Conservation (phyloP, 2,888 invertebrate species). For the Gastrophysa polygoni region DNA sequence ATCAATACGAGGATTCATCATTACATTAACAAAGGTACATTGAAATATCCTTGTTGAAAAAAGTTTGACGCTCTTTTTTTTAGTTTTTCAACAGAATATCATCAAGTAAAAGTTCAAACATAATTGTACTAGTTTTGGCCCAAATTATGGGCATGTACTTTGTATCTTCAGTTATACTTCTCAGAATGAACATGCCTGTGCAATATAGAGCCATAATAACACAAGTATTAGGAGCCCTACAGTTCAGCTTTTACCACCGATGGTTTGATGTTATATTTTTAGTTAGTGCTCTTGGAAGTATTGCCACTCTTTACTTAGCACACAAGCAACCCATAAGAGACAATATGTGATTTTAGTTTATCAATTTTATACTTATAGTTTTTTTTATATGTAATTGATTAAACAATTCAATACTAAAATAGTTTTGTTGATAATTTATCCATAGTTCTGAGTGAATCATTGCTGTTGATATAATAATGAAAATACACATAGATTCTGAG, state of each 20-base stretch:
- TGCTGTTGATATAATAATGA: too few relatives aligned
- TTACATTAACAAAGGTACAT: constrained; percentile 93
- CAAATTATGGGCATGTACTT: constrained; percentile 99
- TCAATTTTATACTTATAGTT: background rate
- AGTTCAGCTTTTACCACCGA: constrained; percentile 98
- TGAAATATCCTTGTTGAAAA: background rate
- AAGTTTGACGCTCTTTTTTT: constrained; percentile 52
- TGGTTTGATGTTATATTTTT: constrained; percentile 99
- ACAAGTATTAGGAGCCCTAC: constrained; percentile 92
- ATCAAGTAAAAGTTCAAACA: constrained; percentile 97
- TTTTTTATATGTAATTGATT: background rate
- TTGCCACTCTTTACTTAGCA: constrained; percentile 93
- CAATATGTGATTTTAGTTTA: constrained; percentile 38
- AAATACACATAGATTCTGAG: too few relatives aligned
- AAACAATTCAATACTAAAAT: too few relatives aligned
- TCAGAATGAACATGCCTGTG: constrained; percentile 99
- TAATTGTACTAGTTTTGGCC: constrained; percentile 94
- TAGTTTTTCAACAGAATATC: constrained; percentile 99
- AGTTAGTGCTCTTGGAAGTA: constrained; percentile 94
- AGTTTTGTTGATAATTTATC: too few relatives aligned
- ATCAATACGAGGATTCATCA: constrained; percentile 92
- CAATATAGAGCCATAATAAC: constrained; percentile 94
- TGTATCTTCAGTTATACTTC: constrained; percentile 93
- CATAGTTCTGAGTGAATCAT: too few relatives aligned
- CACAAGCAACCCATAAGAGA: constrained; percentile 70